Conservation (phyloP, 1,140 invertebrate species). For the Gryon sp. region DNA sequence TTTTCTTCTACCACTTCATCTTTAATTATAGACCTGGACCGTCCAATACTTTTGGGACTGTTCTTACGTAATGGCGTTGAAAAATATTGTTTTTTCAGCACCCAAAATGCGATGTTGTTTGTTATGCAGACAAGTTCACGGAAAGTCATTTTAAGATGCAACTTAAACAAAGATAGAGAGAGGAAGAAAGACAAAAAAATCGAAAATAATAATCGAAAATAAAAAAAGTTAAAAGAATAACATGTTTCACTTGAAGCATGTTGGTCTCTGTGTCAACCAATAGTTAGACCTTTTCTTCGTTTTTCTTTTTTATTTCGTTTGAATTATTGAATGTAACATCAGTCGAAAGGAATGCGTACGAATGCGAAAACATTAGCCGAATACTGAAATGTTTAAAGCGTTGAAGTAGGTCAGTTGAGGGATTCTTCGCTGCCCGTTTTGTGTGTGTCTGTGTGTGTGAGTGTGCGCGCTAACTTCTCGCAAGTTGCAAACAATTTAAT, state of each 20-base stretch:
- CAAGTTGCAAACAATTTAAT: conserved; percentile 54
- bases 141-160: conserved; percentile 37
- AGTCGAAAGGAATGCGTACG: conserved; percentile 51
- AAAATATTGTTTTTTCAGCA: conserved; percentile 42
- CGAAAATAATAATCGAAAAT: not conserved
- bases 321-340: conserved; percentile 55
- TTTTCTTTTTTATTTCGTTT: conserved; percentile 39
- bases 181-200: not conserved
- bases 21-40: conserved; percentile 46
- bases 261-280: conserved; percentile 11
- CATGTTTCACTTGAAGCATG: conserved; percentile 13
- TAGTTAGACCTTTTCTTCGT: conserved; percentile 25
- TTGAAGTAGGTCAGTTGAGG: conserved; percentile 59
- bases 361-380: conserved; percentile 55
- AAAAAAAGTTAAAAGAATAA: conserved; percentile 8
- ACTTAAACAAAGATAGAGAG: not conserved
- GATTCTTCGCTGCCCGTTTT: conserved; percentile 30
- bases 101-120: conserved; percentile 33
- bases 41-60: conserved; percentile 32
- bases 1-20: conserved; percentile 13
- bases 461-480: conserved; percentile 35
- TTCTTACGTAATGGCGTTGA: conserved; percentile 45
- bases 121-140: conserved; percentile 58
- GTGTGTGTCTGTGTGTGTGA: no score
- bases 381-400: conserved; percentile 46